Evolutionary conservation across 1,140 invertebrate genomes (phyloP), one percentile per base, ranked within the genome.

Genomic region (Megalopta genalis): DNA sequence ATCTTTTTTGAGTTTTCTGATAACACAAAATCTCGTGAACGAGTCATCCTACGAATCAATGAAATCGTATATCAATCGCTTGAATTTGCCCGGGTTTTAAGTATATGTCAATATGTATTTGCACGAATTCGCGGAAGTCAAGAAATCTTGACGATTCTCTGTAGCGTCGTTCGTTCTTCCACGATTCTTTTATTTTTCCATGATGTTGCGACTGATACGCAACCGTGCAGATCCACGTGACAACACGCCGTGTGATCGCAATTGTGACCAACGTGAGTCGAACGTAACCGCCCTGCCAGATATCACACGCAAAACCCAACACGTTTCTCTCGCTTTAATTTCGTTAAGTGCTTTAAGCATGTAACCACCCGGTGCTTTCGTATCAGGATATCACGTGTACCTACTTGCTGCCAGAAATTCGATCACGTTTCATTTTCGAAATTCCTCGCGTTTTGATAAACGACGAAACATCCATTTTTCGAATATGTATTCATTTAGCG

Each of bases 251-350:
- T 74, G 70, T 60, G 69, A 67, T 79, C 49, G 63, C 39, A 74
- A 79, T 79, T 79, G 63, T 73, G 27, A 27, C 42, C 27, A 79
- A 79, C 71, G 77, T 79, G 62, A 79, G 63, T 27, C 71, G 60
- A 67, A 65, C 63, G 52, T 79, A 60, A 79, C 49, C 39, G n/a
- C 23, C 37, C 39, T 2, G 37, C 21, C 65, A 63, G 71, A 74
- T 67, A 74, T 79, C 63, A 59, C 62, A 60, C 63, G 70, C 70
- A 73, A 79, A 59, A 39, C 42, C 52, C 7, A n/a, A 18, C 54
- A 52, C 67, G 71, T 74, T 79, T 14, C 63, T 67, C 42, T 72
- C 52, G 52, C 42, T 67, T 66, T 73, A 79, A 79, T 79, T 79
- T 79, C 77, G 54, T 79, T 73, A 67, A 79, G 70, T 79, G 64